Percentiles rank a stretch among this genome's conserved stretches.
These are phyloP conservation scores for Craniophora ligustri DNA, from an alignment of 2,888 invertebrate species.

Conservation along the genomic window DNA sequence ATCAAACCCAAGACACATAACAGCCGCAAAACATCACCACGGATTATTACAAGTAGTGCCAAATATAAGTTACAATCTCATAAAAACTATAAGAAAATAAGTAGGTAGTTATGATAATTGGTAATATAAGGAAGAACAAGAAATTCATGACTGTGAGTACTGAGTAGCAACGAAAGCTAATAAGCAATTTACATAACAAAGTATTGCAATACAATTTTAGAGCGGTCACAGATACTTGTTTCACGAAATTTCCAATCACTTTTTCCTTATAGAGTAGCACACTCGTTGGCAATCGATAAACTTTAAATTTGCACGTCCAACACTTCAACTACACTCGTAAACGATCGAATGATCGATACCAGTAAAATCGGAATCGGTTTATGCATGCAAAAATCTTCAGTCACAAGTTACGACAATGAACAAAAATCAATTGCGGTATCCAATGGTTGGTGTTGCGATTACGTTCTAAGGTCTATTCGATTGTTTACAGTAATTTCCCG, in stretches of 20 bases:
- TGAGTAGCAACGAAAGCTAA: constrained; percentile 43
- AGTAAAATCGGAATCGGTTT: constrained; percentile 28
- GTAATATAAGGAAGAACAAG: constrained; percentile 24
- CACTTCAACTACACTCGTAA: constrained; percentile 26
- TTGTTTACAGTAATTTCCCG: constrained; percentile 23
- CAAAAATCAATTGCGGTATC: constrained; percentile 28
- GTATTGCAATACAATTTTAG: constrained; percentile 34
- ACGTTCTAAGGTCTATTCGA: constrained; percentile 18
- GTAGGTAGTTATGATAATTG: constrained; percentile 19
- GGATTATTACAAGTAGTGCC: too few species aligned
- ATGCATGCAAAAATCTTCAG: constrained; percentile 31
- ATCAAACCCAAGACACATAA: too few species aligned
- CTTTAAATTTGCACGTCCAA: constrained; percentile 38
- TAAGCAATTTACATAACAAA: constrained; percentile 45
- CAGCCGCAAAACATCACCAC: too few species aligned
- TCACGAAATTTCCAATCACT: constrained; percentile 24
- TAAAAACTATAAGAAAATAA: too few species aligned
- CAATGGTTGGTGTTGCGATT: constrained; percentile 26
- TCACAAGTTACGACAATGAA: constrained; percentile 13
- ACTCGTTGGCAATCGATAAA: constrained; percentile 41
- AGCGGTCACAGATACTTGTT: constrained; percentile 30
- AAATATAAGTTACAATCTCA: too few species aligned
- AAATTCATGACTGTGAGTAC: too few species aligned
- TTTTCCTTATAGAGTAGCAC: constrained; percentile 40
- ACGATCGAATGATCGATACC: constrained; percentile 24